These are phyloP conservation scores for Cossypha niveicapilla DNA, from an alignment of 2,797 vertebrate species.

Conservation along the genomic window DNA sequence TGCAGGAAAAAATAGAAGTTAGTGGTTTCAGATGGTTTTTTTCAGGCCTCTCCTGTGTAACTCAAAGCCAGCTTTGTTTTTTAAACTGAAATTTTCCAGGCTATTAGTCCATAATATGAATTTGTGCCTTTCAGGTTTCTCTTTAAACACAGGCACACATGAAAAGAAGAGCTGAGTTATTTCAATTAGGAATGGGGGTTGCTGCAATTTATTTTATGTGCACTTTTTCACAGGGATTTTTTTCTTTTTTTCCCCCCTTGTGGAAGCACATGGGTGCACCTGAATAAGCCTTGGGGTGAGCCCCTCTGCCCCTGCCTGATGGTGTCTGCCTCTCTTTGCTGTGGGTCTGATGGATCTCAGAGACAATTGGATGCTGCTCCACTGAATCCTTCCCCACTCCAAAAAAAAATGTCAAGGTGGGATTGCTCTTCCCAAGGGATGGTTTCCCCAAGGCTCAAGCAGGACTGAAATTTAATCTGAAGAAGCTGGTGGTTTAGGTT, in stretches of 20 bases:
- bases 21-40: conserved; percentile 54
- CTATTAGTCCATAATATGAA: conserved; percentile 63
- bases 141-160: conserved; percentile 52
- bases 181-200: conserved; percentile 40
- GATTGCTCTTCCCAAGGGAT: neutral
- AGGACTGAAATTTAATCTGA: neutral
- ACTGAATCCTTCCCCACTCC: neutral
- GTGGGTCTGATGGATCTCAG: neutral
- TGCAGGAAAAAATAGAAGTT: conserved; percentile 48
- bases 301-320: neutral
- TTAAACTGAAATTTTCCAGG: conserved; percentile 68
- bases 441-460: neutral
- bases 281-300: neutral
- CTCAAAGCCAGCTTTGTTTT: conserved; percentile 75
- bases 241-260: neutral
- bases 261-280: neutral
- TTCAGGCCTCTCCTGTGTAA: conserved; percentile 52
- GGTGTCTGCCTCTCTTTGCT: neutral
- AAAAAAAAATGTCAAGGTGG: neutral
- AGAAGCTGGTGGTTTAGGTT: neutral
- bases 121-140: conserved; percentile 58
- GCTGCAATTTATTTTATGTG: conserved; percentile 41
- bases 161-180: conserved; percentile 42
- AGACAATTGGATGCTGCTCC: neutral
- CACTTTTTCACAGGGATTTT: conserved; percentile 7